These are phyloP conservation scores for Choristoneura rosaceana DNA, from an alignment of 2,888 invertebrate genomes.

Conservation along the genomic window DNA sequence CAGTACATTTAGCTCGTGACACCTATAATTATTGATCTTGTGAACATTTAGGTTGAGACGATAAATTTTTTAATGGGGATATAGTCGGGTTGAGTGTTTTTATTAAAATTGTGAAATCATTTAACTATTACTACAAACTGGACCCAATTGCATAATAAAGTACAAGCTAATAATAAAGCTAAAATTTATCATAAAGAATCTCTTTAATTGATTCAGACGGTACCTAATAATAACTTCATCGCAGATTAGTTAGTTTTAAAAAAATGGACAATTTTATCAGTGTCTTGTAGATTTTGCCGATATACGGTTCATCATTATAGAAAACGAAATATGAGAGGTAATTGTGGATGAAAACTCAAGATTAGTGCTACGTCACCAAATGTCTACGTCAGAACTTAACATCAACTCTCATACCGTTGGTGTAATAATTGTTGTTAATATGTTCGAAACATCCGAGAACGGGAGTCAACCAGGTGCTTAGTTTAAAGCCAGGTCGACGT, in stretches of 20 bases:
- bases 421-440: conserved; percentile 23
- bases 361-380: background rate
- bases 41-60: conserved; percentile 12
- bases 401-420: background rate
- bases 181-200: too few species aligned
- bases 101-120: too few species aligned
- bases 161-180: too few species aligned
- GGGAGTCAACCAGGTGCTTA: conserved; percentile 7
- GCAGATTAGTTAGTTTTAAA: too few species aligned
- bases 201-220: too few species aligned
- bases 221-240: too few species aligned
- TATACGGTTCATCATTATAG: too few species aligned
- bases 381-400: background rate
- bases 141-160: too few species aligned
- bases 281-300: too few species aligned
- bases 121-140: too few species aligned
- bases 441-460: conserved; percentile 12
- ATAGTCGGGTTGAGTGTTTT: background rate
- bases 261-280: too few species aligned
- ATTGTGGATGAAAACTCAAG: background rate
- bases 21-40: conserved; percentile 29
- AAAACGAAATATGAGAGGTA: too few species aligned
- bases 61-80: background rate
- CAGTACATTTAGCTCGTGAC: conserved; percentile 50
- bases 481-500: conserved; percentile 15